Percentiles rank a stretch among this genome's conserved stretches.
phyloP scores from a whole-genome alignment of 1,140 invertebrate genomes.

The Nasonia vitripennis region DNA sequence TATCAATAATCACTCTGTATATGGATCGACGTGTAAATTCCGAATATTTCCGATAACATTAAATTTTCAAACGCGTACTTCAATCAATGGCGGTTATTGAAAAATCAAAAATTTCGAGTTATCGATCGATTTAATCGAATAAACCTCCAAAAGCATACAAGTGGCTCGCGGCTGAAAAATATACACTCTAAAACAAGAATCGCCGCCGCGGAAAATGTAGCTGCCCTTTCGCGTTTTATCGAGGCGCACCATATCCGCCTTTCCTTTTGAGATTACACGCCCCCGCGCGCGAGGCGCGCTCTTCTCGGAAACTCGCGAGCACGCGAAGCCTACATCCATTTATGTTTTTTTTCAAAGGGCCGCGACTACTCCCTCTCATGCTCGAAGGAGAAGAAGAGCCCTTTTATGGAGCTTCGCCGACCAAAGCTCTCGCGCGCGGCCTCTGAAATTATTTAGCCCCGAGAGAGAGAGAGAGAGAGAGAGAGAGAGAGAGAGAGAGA shows the following conservation, averaged over 20 bases:
- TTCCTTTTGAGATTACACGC: constrained; percentile 29
- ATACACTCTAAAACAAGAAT: neutral
- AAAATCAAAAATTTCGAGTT: too few relatives aligned
- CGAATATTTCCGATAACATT: too few relatives aligned
- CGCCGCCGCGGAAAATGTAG: constrained; percentile 4
- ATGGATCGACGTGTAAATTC: too few relatives aligned
- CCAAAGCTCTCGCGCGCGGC: constrained; percentile 24
- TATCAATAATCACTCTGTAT: too few relatives aligned
- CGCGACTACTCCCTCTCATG: neutral
- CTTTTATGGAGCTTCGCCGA: constrained; percentile 39
- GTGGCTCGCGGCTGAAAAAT: neutral
- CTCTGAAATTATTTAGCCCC: constrained; percentile 50
- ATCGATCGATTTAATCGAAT: too few relatives aligned
- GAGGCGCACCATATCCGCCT: neutral
- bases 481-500: too few relatives aligned
- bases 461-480: neutral
- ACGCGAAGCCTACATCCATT: constrained; percentile 37
- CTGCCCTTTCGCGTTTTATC: neutral
- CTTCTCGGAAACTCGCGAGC: neutral
- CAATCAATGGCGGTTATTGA: too few relatives aligned
- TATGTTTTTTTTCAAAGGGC: constrained; percentile 37
- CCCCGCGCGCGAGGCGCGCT: neutral
- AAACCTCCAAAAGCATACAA: too few relatives aligned
- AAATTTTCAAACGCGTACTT: too few relatives aligned
- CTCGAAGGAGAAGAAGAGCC: constrained; percentile 15